phyloP scores from a whole-genome alignment of 2,888 invertebrate species.

The Nasonia oneida region DNA sequence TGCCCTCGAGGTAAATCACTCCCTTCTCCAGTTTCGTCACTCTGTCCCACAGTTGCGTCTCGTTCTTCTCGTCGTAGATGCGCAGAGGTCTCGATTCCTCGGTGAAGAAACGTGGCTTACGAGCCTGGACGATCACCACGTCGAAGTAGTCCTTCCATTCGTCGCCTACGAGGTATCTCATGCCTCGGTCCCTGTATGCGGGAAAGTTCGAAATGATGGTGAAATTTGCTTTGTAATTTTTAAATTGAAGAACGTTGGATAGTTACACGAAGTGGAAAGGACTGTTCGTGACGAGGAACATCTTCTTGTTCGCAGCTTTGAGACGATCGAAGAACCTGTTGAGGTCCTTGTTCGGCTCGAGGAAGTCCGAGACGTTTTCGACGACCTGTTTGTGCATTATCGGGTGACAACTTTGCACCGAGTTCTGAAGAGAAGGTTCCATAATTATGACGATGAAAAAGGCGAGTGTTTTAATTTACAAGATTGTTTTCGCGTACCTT shows the following conservation, averaged over 20 bases:
- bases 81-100: constrained; percentile 94
- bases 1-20: constrained; percentile 97
- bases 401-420: constrained; percentile 92
- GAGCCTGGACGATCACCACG: constrained; percentile 95
- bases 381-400: constrained; percentile 95
- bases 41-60: constrained; percentile 94
- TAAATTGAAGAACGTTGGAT: neutral
- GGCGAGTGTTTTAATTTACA: neutral
- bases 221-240: neutral
- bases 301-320: constrained; percentile 87
- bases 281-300: constrained; percentile 98
- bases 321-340: constrained; percentile 88
- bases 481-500: constrained; percentile 82
- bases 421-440: constrained; percentile 83
- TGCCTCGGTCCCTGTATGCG: constrained; percentile 90
- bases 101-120: constrained; percentile 98
- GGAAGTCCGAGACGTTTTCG: constrained; percentile 88
- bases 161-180: constrained; percentile 92
- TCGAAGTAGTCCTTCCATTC: constrained; percentile 96
- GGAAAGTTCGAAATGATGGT: neutral
- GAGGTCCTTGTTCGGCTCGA: constrained; percentile 88
- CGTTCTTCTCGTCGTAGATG: constrained; percentile 89
- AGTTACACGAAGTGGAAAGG: constrained; percentile 97
- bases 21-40: constrained; percentile 93
- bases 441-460: neutral